A percentile compares a stretch with the other conserved stretches of the same genome.
Evolutionary conservation across 2,113 vertebrate species (phyloP).

Genomic region (Cairina moschata): DNA sequence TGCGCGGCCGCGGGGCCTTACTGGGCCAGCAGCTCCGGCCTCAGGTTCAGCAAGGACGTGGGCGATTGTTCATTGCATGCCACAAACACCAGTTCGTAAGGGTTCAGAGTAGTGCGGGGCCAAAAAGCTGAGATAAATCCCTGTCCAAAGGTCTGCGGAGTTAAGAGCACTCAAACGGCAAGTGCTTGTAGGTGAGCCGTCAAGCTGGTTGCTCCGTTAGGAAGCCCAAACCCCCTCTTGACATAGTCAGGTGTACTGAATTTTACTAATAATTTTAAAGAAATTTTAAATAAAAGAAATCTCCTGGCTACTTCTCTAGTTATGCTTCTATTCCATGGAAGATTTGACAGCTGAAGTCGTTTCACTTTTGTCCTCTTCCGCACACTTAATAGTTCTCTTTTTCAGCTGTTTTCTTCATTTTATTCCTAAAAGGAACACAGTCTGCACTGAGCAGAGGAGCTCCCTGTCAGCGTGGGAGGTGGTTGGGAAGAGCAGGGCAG

Average conservation of each 20-base stretch:
- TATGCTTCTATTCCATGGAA: background rate
- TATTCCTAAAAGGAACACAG: background rate
- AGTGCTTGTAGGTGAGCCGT: background rate
- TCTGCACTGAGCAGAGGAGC: background rate
- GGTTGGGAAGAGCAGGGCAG: background rate
- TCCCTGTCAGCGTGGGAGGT: background rate
- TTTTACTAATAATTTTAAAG: background rate
- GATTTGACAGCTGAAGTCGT: background rate
- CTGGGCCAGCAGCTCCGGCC: background rate
- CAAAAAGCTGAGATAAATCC: background rate
- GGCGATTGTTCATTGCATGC: rapidly evolving
- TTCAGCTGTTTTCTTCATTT: background rate
- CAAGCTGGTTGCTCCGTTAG: rapidly evolving
- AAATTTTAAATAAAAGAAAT: background rate
- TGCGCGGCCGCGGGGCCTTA: rapidly evolving
- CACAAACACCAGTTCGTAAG: background rate
- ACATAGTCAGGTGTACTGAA: background rate
- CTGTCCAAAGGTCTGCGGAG: background rate
- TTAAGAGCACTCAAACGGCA: background rate
- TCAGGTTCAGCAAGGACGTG: rapidly evolving
- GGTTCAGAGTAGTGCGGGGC: background rate
- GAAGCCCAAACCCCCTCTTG: background rate
- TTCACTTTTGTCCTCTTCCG: background rate
- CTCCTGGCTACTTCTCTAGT: background rate
- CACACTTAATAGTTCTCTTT: background rate